Conservation (phyloP, 2,888 invertebrate species). For the Chromoteleia sp. region DNA sequence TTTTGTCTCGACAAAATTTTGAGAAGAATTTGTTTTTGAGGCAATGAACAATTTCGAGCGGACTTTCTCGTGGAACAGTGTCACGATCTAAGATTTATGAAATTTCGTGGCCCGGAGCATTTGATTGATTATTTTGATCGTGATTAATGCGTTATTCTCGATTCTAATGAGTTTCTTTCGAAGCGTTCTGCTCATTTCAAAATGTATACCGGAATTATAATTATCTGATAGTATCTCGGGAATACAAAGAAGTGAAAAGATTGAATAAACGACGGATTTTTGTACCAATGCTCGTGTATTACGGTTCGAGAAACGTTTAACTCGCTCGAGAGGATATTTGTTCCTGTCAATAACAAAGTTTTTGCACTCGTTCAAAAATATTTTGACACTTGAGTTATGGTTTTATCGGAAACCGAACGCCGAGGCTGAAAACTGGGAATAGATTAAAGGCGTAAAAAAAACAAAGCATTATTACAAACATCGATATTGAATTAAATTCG, state of each 20-base stretch:
- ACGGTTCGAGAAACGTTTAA: constrained; percentile 11
- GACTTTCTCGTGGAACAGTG: constrained; percentile 27
- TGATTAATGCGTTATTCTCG: constrained; percentile 64
- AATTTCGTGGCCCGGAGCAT: constrained; percentile 38
- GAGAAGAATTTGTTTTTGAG: constrained; percentile 5
- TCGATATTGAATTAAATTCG: constrained; percentile 7
- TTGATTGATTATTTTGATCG: constrained; percentile 64
- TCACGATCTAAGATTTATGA: constrained; percentile 58
- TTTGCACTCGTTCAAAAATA: constrained; percentile 11
- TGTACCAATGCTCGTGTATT: constrained; percentile 12
- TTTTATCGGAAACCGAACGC: constrained; percentile 12
- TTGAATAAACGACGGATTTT: constrained; percentile 30
- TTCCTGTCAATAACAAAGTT: constrained; percentile 18
- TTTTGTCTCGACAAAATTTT: constrained; percentile 18
- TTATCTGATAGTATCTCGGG: constrained; percentile 62
- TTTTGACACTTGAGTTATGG: constrained; percentile 36
- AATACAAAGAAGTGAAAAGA: constrained; percentile 30
- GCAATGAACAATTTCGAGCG: not conserved
- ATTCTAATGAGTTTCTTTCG: constrained; percentile 64
- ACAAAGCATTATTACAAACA: not conserved
- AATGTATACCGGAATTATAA: constrained; percentile 52
- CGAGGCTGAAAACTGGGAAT: constrained; percentile 6
- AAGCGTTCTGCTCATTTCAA: constrained; percentile 51
- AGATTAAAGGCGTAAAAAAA: not conserved
- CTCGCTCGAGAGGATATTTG: constrained; percentile 14